Evolutionary conservation across 2,113 vertebrate genomes (phyloP), one percentile per base, ranked within the genome.

Genomic region (Eleginops maclovinus): DNA sequence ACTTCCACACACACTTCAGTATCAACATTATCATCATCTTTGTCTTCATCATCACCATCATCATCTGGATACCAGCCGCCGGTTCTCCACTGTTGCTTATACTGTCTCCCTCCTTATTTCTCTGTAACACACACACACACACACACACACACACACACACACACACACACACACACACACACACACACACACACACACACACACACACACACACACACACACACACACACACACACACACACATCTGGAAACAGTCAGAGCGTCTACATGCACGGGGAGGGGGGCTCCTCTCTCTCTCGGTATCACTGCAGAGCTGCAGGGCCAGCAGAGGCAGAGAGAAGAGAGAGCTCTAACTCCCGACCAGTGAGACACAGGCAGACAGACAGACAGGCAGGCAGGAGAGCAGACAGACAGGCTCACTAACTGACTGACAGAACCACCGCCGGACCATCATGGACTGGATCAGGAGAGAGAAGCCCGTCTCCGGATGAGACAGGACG

Each of bases 221-320:
- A 67, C 56, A 64, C 50, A 65, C 80, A 66, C 67, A 73, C 26
- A 71, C 70, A 72, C 79, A 76, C 80, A 66, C 70, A 73, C 92
- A 95, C 95, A 96, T 95, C 95, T 96, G 95, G 95, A 96, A 95
- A 91, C 94, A 95, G 94, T 96, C 94, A 95, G 87, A 78, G 90
- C 89, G 92, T 95, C 93, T 94, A 92, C 91, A 93, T 84, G 87
- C 77, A 87, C 75, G 49, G 55, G 82, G 84, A 85, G 65, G 84
- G 85, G 87, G 88, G 85, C 84, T 86, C 50, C 72, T 71, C 75
- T 65, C 79, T 87, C 80, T 82, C 72, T 81, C 79, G 8, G 87
- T 90, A 89, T 91, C 90, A 93, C 92, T 92, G 92, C 92, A 92
- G 92, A 93, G 91, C 92, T 92, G 92, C 92, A 91, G 90, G 85